These are phyloP conservation scores for Nebria brevicollis DNA, from an alignment of 2,888 invertebrate species.

Conservation along the genomic window DNA sequence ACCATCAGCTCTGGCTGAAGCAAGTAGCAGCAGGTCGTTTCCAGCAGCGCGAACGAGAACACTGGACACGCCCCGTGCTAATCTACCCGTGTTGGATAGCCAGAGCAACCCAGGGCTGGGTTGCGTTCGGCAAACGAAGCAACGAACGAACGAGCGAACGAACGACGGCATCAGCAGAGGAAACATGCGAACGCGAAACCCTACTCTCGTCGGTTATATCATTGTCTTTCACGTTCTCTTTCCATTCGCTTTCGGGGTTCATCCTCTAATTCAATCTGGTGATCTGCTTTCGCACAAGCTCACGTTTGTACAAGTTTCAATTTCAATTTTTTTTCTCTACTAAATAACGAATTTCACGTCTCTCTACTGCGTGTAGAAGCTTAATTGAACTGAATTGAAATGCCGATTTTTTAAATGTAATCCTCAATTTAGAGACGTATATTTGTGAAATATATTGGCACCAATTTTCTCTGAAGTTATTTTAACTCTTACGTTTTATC, in stretches of 20 bases:
- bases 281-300: neutral
- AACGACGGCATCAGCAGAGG: constrained; percentile 10
- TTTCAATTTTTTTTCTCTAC: neutral
- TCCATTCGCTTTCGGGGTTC: neutral
- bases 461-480: too few species aligned
- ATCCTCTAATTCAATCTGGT: constrained; percentile 10
- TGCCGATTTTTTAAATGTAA: neutral
- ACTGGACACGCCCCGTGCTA: constrained; percentile 13
- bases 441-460: too few species aligned
- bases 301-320: constrained; percentile 14
- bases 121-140: neutral
- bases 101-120: neutral
- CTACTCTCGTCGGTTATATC: neutral
- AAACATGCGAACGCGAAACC: neutral
- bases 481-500: too few species aligned
- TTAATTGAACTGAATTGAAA: constrained; percentile 14
- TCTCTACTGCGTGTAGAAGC: neutral
- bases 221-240: neutral
- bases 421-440: too few species aligned
- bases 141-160: constrained; percentile 4
- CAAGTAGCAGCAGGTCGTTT: constrained; percentile 10
- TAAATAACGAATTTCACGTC: neutral
- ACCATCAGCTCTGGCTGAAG: neutral
- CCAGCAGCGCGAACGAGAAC: constrained; percentile 11
- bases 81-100: constrained; percentile 8